Evolutionary conservation across 1,140 invertebrate genomes (phyloP), one percentile per base, ranked within the genome.

Genomic region (Gryon sp.): DNA sequence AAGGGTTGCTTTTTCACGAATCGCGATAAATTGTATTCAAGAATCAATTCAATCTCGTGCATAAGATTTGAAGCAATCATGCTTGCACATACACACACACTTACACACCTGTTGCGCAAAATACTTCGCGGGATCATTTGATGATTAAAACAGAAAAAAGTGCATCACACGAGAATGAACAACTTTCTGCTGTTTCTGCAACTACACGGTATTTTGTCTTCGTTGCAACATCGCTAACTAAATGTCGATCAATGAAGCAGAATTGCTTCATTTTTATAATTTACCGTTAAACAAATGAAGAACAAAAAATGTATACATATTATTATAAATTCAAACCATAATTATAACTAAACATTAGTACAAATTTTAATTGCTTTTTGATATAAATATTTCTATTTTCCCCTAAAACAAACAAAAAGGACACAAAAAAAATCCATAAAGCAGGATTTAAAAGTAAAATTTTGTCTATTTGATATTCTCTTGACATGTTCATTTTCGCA

Each of bases 51-150:
- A 48, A 20, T 12, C 24, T 40, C 32, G 50, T 16, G 32, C 20
- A 9, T 26, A 65, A 43, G 52, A 52, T 59, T 59, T 59, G 34
- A 65, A 40, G 43, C 26, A 65, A 74, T n/a, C 46, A 6, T 34
- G 38, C 57, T 4, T 24, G 22, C 22, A 24, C 22, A 4, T 24
- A 7, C 22, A 7, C 22, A 24, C 22, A 4, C 7, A 7, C 22
- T 57, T 50, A 50, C 12, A 43, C 53, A 73, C 52, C 60, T 74
- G 53, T 65, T 65, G 59, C 36, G 15, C 43, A 65, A 65, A n/a
- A n/a, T 40, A 55, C 69, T 46, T 57, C 19, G 52, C 30, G 28
- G 43, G 53, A 65, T 65, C 60, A 59, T 63, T 65, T 34, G 28
- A 60, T 65, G 24, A 59, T 65, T 36, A 19, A 65, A 59, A 73